These are phyloP conservation scores for Meriones unguiculatus DNA, from an alignment of 2,113 vertebrate species.

Conservation along the genomic window DNA sequence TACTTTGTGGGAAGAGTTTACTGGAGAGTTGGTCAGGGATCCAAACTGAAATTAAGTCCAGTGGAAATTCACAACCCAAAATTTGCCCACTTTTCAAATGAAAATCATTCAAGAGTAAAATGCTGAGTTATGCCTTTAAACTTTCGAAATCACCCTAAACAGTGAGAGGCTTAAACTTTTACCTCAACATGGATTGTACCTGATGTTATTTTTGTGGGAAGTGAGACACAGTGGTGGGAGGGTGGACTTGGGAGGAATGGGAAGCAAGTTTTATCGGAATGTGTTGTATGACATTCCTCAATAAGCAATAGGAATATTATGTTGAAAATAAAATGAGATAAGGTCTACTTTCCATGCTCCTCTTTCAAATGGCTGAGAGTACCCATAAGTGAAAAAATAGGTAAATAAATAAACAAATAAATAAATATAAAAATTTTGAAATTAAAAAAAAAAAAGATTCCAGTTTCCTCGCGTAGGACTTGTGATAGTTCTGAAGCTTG, in stretches of 20 bases:
- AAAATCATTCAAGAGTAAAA: background rate
- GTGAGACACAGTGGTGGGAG: background rate
- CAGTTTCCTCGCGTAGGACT: background rate
- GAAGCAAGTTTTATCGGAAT: background rate
- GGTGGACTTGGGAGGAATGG: background rate
- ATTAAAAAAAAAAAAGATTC: background rate
- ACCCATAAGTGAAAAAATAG: background rate
- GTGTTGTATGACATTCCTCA: background rate
- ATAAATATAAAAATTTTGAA: background rate
- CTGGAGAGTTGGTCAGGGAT: background rate
- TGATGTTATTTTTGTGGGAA: background rate
- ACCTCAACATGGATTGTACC: background rate
- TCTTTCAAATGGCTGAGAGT: background rate
- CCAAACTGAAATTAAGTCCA: background rate
- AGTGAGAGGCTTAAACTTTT: background rate
- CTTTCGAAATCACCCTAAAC: background rate
- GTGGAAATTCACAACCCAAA: background rate
- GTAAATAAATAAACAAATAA: background rate
- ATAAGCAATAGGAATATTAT: background rate
- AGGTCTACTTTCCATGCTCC: background rate
- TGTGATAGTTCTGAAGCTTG: background rate
- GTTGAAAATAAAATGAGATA: background rate
- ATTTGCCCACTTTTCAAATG: background rate
- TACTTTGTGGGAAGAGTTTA: background rate
- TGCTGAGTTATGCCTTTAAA: constrained; percentile 9